These are phyloP conservation scores for Reinhardtius hippoglossoides DNA, from an alignment of 2,113 vertebrate genomes.

Conservation along the genomic window DNA sequence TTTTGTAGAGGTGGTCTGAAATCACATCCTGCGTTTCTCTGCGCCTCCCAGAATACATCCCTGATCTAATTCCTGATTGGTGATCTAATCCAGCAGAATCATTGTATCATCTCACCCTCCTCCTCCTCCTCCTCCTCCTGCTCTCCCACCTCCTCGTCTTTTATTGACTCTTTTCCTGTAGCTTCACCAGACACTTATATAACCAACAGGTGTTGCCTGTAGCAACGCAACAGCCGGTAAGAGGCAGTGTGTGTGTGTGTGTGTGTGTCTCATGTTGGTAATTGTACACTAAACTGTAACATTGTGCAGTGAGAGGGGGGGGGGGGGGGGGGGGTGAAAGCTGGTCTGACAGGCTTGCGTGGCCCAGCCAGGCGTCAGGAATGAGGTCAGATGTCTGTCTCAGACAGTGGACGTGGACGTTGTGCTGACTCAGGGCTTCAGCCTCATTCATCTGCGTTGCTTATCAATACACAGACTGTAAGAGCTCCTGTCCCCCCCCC, in stretches of 20 bases:
- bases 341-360: slow-evolving; percentile 45
- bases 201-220: slow-evolving; percentile 50
- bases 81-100: slow-evolving; percentile 46
- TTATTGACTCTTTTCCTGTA: slow-evolving; percentile 2
- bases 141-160: slow-evolving; percentile 36
- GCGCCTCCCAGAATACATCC: not conserved
- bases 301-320: slow-evolving; percentile 1
- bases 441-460: slow-evolving; percentile 62
- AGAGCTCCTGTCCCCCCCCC: slow-evolving; percentile 4
- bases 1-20: slow-evolving; percentile 12
- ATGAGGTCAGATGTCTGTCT: slow-evolving; percentile 77
- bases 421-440: slow-evolving; percentile 77
- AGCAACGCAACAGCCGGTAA: not conserved
- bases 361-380: slow-evolving; percentile 57
- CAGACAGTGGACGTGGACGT: slow-evolving; percentile 61
- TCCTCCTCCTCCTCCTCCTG: slow-evolving; percentile 32
- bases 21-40: slow-evolving; percentile 1
- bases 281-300: slow-evolving; percentile 8
- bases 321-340: slow-evolving; percentile 31
- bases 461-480: slow-evolving; percentile 69
- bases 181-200: slow-evolving; percentile 45
- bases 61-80: slow-evolving; percentile 19
- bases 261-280: not conserved
- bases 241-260: not conserved
- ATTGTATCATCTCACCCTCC: slow-evolving; percentile 8